Conservation (phyloP, 2,113 vertebrate species). For the Dunckerocampus dactyliophorus region DNA sequence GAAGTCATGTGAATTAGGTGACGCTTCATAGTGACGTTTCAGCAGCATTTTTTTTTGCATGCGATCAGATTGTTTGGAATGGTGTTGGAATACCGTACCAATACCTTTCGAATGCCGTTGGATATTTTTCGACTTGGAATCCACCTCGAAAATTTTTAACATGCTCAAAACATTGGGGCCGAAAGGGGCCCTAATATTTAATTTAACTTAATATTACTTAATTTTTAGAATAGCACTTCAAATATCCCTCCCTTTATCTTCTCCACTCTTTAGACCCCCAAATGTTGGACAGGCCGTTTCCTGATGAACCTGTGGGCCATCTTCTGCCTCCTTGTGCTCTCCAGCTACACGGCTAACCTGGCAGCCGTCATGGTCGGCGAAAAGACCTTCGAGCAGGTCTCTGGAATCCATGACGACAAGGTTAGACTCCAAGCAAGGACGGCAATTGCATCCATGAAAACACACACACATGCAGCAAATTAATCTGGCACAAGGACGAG, state of each 20-base stretch:
- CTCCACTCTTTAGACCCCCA: conserved; percentile 76
- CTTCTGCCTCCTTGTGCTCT: conserved; percentile 96
- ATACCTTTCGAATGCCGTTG: neutral
- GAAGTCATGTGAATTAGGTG: no score
- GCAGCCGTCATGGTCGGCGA: conserved; percentile 96
- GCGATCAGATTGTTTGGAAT: no score
- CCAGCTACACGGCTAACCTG: conserved; percentile 95
- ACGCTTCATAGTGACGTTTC: no score
- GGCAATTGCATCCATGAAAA: neutral
- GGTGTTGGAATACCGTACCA: no score
- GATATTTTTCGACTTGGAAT: no score
- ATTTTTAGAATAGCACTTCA: neutral
- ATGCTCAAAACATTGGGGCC: no score
- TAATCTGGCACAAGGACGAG: conserved; percentile 44
- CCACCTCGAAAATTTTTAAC: no score
- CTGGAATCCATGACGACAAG: conserved; percentile 93
- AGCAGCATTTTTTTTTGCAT: no score
- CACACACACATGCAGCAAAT: conserved; percentile 13
- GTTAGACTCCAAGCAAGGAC: conserved; percentile 54
- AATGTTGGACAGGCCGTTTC: conserved; percentile 93
- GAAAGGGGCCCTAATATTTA: no score
- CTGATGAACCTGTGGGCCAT: conserved; percentile 99
- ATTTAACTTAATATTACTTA: no score
- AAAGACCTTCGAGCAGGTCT: conserved; percentile 92
- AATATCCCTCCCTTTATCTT: neutral